phyloP scores from a whole-genome alignment of 2,888 invertebrate genomes.

The Melinaea marsaeus region DNA sequence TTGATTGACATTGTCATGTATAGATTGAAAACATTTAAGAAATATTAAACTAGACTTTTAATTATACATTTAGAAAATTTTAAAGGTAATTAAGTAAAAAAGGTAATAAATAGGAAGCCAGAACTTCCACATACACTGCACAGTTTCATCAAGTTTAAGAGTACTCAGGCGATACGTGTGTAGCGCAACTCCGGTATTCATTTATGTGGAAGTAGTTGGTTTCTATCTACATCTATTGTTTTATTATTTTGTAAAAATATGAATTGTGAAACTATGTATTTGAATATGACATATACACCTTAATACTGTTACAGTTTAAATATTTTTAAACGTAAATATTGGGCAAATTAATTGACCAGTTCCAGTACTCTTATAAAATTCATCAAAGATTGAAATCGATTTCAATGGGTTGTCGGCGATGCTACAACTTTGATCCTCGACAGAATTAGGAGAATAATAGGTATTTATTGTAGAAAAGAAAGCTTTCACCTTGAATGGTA shows the following conservation, averaged over 20 bases:
- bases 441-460: slow-evolving; percentile 1
- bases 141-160: slow-evolving; percentile 1
- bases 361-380: not conserved
- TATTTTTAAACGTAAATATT: too few relatives aligned
- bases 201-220: not conserved
- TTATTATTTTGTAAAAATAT: not conserved
- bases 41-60: not conserved
- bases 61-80: not conserved
- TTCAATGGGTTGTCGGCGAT: slow-evolving; percentile 1
- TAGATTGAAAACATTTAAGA: too few relatives aligned
- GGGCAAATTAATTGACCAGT: not conserved
- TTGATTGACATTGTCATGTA: too few relatives aligned
- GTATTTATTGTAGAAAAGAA: not conserved
- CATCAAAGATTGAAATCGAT: not conserved
- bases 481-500: not conserved
- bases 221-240: not conserved
- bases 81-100: too few relatives aligned
- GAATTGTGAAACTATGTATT: too few relatives aligned
- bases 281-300: too few relatives aligned
- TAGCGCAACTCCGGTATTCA: not conserved
- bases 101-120: not conserved
- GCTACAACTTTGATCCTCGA: not conserved
- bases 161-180: not conserved
- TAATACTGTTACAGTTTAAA: too few relatives aligned
- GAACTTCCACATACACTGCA: not conserved